A percentile compares a stretch with the other conserved stretches of the same genome.
Conservation (phyloP, 2,797 vertebrate species). For the Apogon hyalosoma region DNA sequence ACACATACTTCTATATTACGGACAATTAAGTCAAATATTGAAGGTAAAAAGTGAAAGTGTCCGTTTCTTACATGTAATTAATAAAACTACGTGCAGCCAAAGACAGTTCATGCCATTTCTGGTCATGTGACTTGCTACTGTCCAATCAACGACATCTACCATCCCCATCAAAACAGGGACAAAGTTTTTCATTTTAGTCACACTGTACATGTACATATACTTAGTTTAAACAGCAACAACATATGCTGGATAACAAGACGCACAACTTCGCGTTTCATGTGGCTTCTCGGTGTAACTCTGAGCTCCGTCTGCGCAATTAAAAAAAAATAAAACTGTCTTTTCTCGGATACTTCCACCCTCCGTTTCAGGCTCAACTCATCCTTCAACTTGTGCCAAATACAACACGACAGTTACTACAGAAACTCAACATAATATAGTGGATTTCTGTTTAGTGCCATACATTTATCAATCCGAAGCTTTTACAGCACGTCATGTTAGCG, state of each 20-base stretch:
- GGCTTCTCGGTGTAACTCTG: no score
- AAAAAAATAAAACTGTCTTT: no score
- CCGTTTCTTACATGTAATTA: no score
- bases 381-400: no score
- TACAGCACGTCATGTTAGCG: neutral
- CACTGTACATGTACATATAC: fast-evolving
- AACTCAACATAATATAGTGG: neutral
- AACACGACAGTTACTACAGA: no score
- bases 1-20: no score
- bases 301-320: constrained; percentile 12
- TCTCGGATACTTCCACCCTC: no score
- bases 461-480: neutral
- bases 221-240: fast-evolving
- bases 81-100: no score
- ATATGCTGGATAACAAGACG: neutral
- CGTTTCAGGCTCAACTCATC: no score
- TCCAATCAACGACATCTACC: neutral
- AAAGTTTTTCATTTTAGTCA: neutral
- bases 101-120: fast-evolving
- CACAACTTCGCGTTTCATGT: fast-evolving
- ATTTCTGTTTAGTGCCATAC: neutral
- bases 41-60: no score
- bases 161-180: neutral
- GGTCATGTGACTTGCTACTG: neutral
- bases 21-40: no score